Conservation (phyloP, 2,888 invertebrate genomes). For the Mechanitis messenoides region DNA sequence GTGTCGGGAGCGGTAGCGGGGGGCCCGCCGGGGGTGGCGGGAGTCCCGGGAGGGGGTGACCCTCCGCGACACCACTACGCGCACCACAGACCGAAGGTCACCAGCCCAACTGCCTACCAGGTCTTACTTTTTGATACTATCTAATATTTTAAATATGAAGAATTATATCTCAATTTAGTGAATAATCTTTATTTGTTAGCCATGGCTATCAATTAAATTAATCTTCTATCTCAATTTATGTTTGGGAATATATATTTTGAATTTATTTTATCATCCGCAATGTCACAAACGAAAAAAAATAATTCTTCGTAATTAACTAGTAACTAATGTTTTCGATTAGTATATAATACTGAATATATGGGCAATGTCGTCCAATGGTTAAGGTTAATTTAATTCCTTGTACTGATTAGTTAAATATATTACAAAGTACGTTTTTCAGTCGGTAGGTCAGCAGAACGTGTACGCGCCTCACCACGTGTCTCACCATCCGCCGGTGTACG, state of each 20-base stretch:
- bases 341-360: too few relatives aligned
- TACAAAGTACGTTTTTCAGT: slow-evolving; percentile 21
- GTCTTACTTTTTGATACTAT: too few relatives aligned
- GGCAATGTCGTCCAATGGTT: too few relatives aligned
- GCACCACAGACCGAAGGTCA: slow-evolving; percentile 46
- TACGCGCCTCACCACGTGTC: slow-evolving; percentile 53
- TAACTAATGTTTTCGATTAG: too few relatives aligned
- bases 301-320: too few relatives aligned
- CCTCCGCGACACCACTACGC: slow-evolving; percentile 34
- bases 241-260: background rate
- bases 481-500: slow-evolving; percentile 60
- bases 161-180: too few relatives aligned
- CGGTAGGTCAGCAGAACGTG: slow-evolving; percentile 44
- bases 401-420: background rate
- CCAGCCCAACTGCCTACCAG: background rate
- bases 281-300: too few relatives aligned
- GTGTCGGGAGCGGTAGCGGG: slow-evolving; percentile 46
- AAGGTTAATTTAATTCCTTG: too few relatives aligned
- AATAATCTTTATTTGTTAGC: too few relatives aligned
- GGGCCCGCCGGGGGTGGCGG: slow-evolving; percentile 34
- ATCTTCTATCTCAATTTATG: too few relatives aligned
- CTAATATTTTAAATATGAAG: too few relatives aligned
- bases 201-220: too few relatives aligned
- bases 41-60: slow-evolving; percentile 30
- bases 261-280: background rate